Base-by-base conservation (phyloP, 23 tunicate species). In the Oikopleura dioica region DNA sequence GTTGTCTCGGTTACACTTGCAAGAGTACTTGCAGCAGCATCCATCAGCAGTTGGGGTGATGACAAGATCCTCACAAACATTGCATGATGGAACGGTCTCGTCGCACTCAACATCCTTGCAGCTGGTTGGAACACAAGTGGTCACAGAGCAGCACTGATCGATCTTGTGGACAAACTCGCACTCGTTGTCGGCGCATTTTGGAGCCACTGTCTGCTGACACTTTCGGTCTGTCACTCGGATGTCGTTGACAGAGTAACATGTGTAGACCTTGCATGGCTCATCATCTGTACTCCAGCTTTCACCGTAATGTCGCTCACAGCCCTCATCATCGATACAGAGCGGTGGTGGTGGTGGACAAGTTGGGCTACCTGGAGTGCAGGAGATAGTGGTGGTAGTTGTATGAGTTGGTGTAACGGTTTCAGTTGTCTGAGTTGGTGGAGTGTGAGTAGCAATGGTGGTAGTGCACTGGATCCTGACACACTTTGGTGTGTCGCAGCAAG, bases 61-160 rank as follows among this genome's bases (percentile, higher is more conserved):
- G 38, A 51, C 75, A 1, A 85, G 76, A 35, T 67, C 67, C 76
- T 85, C 82, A 75, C 76, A 58, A 34, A 78, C 12, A n/a, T 77
- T 51, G 68, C 95, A 86, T 1, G 28, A n/a, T 77, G 87, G 87
- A n/a, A 80, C 81, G 59, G 55, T 59, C 50, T 44, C 77, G 37
- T 80, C 83, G 77, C 95, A 86, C 36, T 37, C 24, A 37, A 51
- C 28, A 51, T 5, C 58, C 4, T 82, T 79, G 59, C 95, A 86
- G 0, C 37, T 36, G 29, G 77, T 68, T 21, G 75, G 80, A 4
- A 82, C 95, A 69, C 81, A 44, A 12, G 83, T 78, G 79, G 79
- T 82, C 23, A 50, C 37, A 1, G 83, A 35, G 67, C 95, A 86
- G 68, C 95, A 86, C 5, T 77, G 67, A 55, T 78, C 83, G 37